Conservation (phyloP, 1,140 invertebrate species). For the Papilio xuthus region DNA sequence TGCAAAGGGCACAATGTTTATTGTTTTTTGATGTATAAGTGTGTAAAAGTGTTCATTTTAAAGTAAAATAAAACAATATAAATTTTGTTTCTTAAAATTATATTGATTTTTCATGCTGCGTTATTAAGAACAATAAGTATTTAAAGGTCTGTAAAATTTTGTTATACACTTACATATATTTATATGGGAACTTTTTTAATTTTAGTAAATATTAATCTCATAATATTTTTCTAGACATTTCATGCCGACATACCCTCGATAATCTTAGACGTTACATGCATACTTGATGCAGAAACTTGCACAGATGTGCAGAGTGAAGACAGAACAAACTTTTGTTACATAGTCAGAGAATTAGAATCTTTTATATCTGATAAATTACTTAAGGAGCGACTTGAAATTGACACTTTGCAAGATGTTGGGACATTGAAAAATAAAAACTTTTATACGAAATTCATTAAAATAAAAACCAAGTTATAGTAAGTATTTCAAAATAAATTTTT, state of each 20-base stretch:
- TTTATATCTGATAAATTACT: conserved; percentile 92
- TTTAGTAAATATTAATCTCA: background rate
- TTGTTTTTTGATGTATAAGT: too few species aligned
- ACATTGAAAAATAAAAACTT: conserved; percentile 95
- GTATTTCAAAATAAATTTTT: conserved; percentile 73
- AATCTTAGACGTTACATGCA: conserved; percentile 89
- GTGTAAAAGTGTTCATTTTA: too few species aligned
- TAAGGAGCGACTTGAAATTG: conserved; percentile 96
- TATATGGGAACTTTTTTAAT: background rate
- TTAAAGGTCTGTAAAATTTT: too few species aligned
- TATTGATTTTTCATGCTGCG: too few species aligned
- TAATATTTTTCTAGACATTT: conserved; percentile 81
- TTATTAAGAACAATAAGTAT: too few species aligned
- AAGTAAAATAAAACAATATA: too few species aligned
- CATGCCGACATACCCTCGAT: conserved; percentile 89
- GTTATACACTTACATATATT: background rate
- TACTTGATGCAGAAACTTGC: conserved; percentile 90
- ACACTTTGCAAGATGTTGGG: conserved; percentile 95
- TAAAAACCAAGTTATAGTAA: conserved; percentile 99
- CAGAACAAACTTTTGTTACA: conserved; percentile 87
- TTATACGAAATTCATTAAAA: conserved; percentile 98
- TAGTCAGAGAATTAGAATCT: conserved; percentile 90
- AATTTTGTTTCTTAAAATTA: too few species aligned
- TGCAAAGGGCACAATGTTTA: too few species aligned
- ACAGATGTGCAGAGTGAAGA: conserved; percentile 85